Evolutionary conservation across 2,888 invertebrate genomes (phyloP), one percentile per base, ranked within the genome.

Genomic region (Agrochola circellaris): DNA sequence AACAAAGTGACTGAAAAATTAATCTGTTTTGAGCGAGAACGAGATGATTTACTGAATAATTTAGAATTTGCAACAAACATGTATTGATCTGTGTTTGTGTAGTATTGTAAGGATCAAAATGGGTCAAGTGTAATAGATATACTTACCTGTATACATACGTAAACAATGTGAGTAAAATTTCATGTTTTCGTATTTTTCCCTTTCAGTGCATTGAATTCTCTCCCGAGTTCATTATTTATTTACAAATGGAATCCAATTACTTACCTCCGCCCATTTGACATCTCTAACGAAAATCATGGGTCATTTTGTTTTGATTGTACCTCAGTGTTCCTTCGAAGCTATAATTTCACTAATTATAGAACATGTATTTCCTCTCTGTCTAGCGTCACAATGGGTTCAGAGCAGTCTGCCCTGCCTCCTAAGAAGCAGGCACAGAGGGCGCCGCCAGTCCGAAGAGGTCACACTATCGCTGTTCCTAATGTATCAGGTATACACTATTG

Each of bases 331-430:
- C n/a, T 51, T 8, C 20, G 38, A 30, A 42, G 17, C 26, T 17
- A 26, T 73, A 23, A 17, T 73, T 73, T 48, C 23, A 72, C 0
- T 30, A 13, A 54, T 56, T 23, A 56, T 17, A 2, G 5, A 13
- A 34, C 30, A 13, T 42, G 6, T 62, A 26, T 42, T 38, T 20
- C 38, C 3, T 54, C 2, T 34, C n/a, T n/a, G 2, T 60, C 17
- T 23, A 81, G 70, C 11, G 2, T 15, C 17, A 84, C 54, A 67
- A 97, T 97, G 97, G 97, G 97, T n/a, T 97, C 97, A 0, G 97
- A 97, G 85, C 97, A 97, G 86, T 97, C 97, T 0, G 95, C 97
- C n/a, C 95, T 97, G 79, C 94, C 92, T 4, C 93, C 93, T 0
- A 95, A 93, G 76, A 95, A 94, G 80, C 93, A 93, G 51, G 78